These are phyloP conservation scores for Tenodera sinensis DNA, from an alignment of 2,888 invertebrate genomes.

Conservation along the genomic window DNA sequence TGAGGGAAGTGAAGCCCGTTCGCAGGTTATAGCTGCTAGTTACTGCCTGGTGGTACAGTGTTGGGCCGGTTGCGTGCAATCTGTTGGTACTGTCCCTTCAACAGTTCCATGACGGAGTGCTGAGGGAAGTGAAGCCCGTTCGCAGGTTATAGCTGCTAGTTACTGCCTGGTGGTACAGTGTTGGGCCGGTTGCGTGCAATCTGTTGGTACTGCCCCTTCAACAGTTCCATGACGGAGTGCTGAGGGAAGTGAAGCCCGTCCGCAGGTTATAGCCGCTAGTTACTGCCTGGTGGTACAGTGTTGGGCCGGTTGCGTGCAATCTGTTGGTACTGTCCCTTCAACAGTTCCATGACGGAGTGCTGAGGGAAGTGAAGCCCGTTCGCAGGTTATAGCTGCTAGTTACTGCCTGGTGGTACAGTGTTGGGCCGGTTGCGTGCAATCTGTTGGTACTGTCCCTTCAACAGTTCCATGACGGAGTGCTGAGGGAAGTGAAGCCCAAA, in stretches of 20 bases:
- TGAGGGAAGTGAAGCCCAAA: constrained; percentile 51
- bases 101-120: constrained; percentile 53
- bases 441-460: constrained; percentile 65
- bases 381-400: too few species aligned
- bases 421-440: constrained; percentile 50
- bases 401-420: constrained; percentile 28
- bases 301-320: constrained; percentile 50
- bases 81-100: constrained; percentile 65
- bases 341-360: constrained; percentile 53
- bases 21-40: too few species aligned
- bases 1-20: constrained; percentile 47
- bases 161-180: constrained; percentile 28
- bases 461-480: constrained; percentile 53
- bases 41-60: constrained; percentile 28
- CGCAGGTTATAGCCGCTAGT: too few species aligned
- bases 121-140: constrained; percentile 47
- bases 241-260: constrained; percentile 47
- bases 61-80: constrained; percentile 50
- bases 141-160: too few species aligned
- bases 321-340: constrained; percentile 65
- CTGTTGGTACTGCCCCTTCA: constrained; percentile 65
- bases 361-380: constrained; percentile 47
- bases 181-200: constrained; percentile 50
- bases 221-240: constrained; percentile 53
- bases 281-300: constrained; percentile 28